Percentiles rank a stretch among this genome's conserved stretches.
These are phyloP conservation scores for Sinhomidia bicolor DNA, from an alignment of 2,888 invertebrate species.

Conservation along the genomic window DNA sequence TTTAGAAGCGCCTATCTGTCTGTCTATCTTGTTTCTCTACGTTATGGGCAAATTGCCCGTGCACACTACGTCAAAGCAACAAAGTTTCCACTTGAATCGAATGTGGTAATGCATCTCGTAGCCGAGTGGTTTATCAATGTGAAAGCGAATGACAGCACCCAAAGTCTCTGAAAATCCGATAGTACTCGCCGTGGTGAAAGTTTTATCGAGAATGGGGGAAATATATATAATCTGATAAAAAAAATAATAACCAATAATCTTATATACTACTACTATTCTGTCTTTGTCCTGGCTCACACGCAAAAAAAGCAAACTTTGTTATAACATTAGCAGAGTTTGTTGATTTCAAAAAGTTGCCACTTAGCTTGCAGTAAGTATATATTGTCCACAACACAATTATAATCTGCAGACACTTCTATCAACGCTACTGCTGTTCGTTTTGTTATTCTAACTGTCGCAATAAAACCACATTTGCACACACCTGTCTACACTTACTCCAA, in stretches of 20 bases:
- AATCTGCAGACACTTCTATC: not conserved
- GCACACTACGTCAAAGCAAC: conserved; percentile 52
- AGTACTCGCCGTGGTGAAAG: conserved; percentile 68
- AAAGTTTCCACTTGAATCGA: conserved; percentile 69
- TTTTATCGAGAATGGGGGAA: not conserved
- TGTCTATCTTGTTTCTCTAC: conserved; percentile 5
- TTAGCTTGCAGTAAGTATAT: not conserved
- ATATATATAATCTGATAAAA: conserved; percentile 12
- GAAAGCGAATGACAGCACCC: conserved; percentile 26
- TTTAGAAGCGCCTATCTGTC: not conserved
- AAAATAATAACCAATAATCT: not conserved
- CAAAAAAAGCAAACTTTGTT: not conserved
- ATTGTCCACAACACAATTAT: not conserved
- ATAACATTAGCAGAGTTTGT: not conserved
- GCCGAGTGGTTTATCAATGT: conserved; percentile 59
- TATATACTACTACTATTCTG: not conserved
- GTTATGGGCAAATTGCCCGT: conserved; percentile 67
- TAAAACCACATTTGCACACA: conserved; percentile 28
- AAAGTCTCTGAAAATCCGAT: conserved; percentile 54
- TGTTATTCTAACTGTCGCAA: not conserved
- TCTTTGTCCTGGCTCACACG: not conserved
- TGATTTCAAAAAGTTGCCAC: not conserved
- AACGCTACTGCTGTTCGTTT: not conserved
- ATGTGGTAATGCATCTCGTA: conserved; percentile 73
- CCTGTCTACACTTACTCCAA: not conserved